Percentiles rank a stretch among this genome's conserved stretches.
Conservation (phyloP, 1,140 invertebrate species). For the Platorchestia sp. region DNA sequence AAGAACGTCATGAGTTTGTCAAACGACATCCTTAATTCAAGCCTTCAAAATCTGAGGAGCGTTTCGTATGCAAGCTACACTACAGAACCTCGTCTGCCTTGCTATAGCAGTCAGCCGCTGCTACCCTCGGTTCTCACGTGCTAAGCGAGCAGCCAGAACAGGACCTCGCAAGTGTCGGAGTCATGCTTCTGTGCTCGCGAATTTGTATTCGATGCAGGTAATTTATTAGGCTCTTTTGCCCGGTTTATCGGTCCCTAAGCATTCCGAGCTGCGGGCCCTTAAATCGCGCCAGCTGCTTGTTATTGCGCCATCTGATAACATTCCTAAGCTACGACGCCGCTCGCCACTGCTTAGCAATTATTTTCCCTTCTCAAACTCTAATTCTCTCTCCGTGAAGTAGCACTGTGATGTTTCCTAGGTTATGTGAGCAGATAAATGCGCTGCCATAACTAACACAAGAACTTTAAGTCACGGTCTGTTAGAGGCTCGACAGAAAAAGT, state of each 20-base stretch:
- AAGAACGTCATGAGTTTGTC: too few species aligned
- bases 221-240: slow-evolving; percentile 52
- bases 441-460: not conserved
- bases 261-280: slow-evolving; percentile 40
- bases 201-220: slow-evolving; percentile 52
- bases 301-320: slow-evolving; percentile 44
- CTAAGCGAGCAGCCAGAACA: not conserved
- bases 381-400: not conserved
- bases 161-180: not conserved
- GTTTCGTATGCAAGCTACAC: too few species aligned
- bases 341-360: slow-evolving; percentile 16
- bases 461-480: not conserved
- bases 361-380: not conserved
- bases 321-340: slow-evolving; percentile 35
- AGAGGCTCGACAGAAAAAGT: not conserved
- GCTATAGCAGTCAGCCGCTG: too few species aligned
- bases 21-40: too few species aligned
- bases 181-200: slow-evolving; percentile 3
- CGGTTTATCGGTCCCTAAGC: slow-evolving; percentile 50
- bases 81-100: too few species aligned
- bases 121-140: too few species aligned
- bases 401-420: not conserved
- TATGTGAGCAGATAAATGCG: not conserved
- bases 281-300: slow-evolving; percentile 45
- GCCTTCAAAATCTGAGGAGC: too few species aligned